A percentile compares a stretch with the other conserved stretches of the same genome.
Evolutionary conservation across 2,888 invertebrate species (phyloP).

Genomic region (Limnephilus lunatus): DNA sequence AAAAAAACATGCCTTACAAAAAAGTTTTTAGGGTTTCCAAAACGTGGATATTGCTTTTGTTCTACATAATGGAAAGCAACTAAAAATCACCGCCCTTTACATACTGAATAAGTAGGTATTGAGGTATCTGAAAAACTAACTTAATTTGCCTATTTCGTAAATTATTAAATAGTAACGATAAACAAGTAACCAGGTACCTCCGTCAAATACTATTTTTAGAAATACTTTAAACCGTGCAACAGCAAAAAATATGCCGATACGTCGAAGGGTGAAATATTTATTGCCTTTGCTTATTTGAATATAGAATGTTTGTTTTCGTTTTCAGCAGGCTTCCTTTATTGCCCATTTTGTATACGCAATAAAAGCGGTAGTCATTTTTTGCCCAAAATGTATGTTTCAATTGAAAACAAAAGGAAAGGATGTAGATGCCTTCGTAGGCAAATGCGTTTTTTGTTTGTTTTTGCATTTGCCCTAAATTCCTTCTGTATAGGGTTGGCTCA

Average conservation of each 20-base stretch:
- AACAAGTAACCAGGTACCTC: neutral
- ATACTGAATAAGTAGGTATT: too few species aligned
- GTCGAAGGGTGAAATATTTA: slow-evolving; percentile 23
- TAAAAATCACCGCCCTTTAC: too few species aligned
- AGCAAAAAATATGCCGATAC: neutral
- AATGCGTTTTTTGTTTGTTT: slow-evolving; percentile 22
- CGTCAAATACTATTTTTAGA: neutral
- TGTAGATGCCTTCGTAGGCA: neutral
- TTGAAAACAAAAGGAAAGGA: slow-evolving; percentile 37
- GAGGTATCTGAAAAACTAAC: too few species aligned
- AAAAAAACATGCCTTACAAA: too few species aligned
- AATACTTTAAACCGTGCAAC: neutral
- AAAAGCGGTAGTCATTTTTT: slow-evolving; percentile 44
- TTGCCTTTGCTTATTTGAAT: slow-evolving; percentile 43
- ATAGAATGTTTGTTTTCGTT: slow-evolving; percentile 37
- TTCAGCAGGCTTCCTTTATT: neutral
- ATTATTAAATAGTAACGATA: neutral
- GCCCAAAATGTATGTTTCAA: neutral
- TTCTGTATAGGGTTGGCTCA: neutral
- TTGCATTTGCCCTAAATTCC: slow-evolving; percentile 24
- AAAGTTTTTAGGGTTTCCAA: too few species aligned
- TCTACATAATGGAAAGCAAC: too few species aligned
- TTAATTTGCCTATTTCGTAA: too few species aligned
- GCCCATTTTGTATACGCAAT: neutral
- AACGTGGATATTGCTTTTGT: too few species aligned